Conservation (phyloP, 1,140 invertebrate genomes). For the Ruditapes philippinarum region DNA sequence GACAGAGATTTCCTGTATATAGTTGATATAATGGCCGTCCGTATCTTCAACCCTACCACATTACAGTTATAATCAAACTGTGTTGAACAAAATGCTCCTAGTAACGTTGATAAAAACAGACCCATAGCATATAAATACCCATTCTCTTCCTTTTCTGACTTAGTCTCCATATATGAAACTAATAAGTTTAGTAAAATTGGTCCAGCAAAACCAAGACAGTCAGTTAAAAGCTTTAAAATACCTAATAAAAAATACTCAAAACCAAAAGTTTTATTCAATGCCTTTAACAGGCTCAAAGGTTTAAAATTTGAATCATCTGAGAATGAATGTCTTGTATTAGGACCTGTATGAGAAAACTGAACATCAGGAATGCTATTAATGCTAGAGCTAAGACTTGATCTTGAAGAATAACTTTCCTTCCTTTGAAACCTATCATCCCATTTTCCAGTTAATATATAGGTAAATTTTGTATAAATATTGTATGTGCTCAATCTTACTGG, state of each 20-base stretch:
- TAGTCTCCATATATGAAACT: constrained; percentile 93
- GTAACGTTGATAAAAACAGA: constrained; percentile 88
- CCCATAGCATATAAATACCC: constrained; percentile 94
- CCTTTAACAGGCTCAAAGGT: constrained; percentile 89
- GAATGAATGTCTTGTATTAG: neutral
- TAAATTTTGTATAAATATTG: constrained; percentile 89
- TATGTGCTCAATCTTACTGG: constrained; percentile 91
- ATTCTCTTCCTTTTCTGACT: constrained; percentile 89
- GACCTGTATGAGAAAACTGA: constrained; percentile 37
- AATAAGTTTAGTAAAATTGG: constrained; percentile 95
- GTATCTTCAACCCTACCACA: constrained; percentile 95
- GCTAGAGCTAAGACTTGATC: constrained; percentile 25
- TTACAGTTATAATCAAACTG: constrained; percentile 97
- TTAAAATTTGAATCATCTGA: neutral
- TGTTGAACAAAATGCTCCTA: constrained; percentile 92
- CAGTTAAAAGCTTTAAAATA: constrained; percentile 94
- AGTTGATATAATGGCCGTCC: constrained; percentile 93
- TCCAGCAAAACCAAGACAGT: constrained; percentile 94
- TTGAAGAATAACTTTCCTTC: constrained; percentile 3
- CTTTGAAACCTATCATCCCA: constrained; percentile 3
- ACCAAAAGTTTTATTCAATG: constrained; percentile 94
- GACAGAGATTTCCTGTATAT: constrained; percentile 94
- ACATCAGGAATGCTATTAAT: constrained; percentile 58
- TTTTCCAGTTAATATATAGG: constrained; percentile 45
- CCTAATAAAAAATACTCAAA: constrained; percentile 96